These are phyloP conservation scores for Anser brachyrhynchus DNA, from an alignment of 2,113 vertebrate species.

Conservation along the genomic window DNA sequence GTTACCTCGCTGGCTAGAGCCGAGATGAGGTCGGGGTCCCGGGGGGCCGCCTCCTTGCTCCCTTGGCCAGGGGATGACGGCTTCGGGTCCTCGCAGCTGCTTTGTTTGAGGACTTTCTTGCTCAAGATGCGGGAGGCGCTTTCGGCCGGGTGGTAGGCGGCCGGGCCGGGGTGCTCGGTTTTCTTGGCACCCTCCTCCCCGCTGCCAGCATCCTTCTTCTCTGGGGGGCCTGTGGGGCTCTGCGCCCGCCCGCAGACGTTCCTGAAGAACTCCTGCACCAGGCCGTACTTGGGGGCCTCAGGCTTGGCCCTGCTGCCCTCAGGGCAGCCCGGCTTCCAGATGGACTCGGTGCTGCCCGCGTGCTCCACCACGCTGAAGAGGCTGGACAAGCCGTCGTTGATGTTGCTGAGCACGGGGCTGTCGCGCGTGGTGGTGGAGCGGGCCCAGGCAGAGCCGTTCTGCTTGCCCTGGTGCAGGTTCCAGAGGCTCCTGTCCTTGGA, in stretches of 20 bases:
- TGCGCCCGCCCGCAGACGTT: constrained; percentile 85
- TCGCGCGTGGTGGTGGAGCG: constrained; percentile 97
- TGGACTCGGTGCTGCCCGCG: constrained; percentile 88
- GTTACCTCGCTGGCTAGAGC: constrained; percentile 82
- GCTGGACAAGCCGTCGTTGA: constrained; percentile 94
- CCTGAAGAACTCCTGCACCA: constrained; percentile 92
- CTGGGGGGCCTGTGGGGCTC: constrained; percentile 71
- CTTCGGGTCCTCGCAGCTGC: constrained; percentile 81
- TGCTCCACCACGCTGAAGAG: constrained; percentile 97
- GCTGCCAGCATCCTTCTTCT: constrained; percentile 55
- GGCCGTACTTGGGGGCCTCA: constrained; percentile 83
- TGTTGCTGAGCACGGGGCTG: constrained; percentile 93
- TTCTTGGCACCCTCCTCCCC: constrained; percentile 82
- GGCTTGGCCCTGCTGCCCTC: constrained; percentile 78
- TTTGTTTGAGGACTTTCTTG: constrained; percentile 89
- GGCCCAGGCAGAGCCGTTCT: constrained; percentile 95
- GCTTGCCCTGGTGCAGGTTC: constrained; percentile 91
- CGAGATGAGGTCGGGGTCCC: constrained; percentile 69
- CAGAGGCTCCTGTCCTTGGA: constrained; percentile 93
- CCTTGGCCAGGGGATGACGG: constrained; percentile 51
- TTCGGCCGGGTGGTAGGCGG: constrained; percentile 77
- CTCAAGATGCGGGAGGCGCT: constrained; percentile 85
- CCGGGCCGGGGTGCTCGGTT: constrained; percentile 67
- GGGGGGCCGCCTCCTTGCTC: constrained; percentile 71
- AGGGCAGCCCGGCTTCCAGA: constrained; percentile 83